Evolutionary conservation across 2,888 invertebrate genomes (phyloP), one percentile per base, ranked within the genome.

Genomic region (Colostygia pectinataria): DNA sequence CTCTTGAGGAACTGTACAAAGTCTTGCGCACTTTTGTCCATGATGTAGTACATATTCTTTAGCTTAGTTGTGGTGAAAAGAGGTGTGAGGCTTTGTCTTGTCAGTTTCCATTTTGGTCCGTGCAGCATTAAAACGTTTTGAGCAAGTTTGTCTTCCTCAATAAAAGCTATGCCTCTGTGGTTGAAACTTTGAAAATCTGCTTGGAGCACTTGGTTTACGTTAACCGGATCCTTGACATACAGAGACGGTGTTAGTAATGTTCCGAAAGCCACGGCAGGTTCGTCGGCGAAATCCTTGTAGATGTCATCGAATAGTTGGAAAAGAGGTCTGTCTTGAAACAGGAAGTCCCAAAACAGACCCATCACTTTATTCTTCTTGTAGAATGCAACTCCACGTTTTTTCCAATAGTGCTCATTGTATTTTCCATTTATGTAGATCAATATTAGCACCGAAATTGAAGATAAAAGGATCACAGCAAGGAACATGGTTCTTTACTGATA

Each of bases 41-140:
- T 73, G 1, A 82, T 76, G 34, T 74, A 75, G 51, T 74, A 84
- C 80, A 88, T 80, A 20, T 77, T 83, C 42, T 71, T 80, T n/a
- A 87, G 61, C 54, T 86, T 87, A 0, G 66, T 60, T 0, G 71
- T 63, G 0, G 83, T 83, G 50, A 88, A 87, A 0, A 80, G 61
- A 0, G 86, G 81, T 62, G 56, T 52, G 49, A 89, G 57, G 40
- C 74, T 83, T 24, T 83, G 81, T 8, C 85, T 64, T 7, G 83
- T 64, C 5, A 76, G 56, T 45, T 80, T 79, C 89, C 86, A 88
- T 51, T 72, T 67, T 7, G 69, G 70, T 1, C 83, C 70, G 10
- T 73, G 49, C 45, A 73, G 59, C 23, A 80, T 60, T 1, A 80
- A 55, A 1, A 81, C 49, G 33, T 76, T 82, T 34, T 81, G 70